Percentiles rank a stretch among this genome's conserved stretches.
phyloP scores from a whole-genome alignment of 2,888 invertebrate genomes.

The Deilephila elpenor region DNA sequence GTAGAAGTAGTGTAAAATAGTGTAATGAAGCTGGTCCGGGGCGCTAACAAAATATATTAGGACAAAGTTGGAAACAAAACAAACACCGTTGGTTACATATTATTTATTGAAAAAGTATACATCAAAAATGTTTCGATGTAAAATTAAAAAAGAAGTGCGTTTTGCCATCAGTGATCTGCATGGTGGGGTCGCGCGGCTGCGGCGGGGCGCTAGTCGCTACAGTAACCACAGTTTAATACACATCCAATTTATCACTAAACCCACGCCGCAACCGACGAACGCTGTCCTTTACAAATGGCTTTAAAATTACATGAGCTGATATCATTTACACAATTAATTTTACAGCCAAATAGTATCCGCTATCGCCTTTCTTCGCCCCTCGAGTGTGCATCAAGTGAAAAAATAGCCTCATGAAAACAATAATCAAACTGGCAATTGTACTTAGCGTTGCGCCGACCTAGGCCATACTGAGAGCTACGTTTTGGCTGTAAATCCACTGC shows the following conservation, averaged over 20 bases:
- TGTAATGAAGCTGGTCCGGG: too few relatives aligned
- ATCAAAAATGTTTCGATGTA: conserved; percentile 82
- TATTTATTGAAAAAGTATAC: conserved; percentile 81
- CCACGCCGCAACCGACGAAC: conserved; percentile 13
- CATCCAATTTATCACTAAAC: conserved; percentile 20
- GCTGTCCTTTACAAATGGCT: conserved; percentile 9
- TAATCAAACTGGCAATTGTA: conserved; percentile 44
- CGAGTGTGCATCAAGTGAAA: conserved; percentile 45
- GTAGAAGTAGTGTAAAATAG: too few relatives aligned
- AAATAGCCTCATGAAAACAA: conserved; percentile 35
- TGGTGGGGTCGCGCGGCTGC: background rate
- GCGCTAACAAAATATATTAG: background rate
- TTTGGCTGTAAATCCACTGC: conserved; percentile 60
- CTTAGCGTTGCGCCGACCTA: conserved; percentile 47
- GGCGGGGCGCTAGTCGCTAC: background rate
- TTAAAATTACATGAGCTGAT: conserved; percentile 34
- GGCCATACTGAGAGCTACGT: conserved; percentile 44
- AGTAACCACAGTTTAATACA: conserved; percentile 19
- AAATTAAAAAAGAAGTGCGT: conserved; percentile 69
- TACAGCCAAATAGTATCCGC: conserved; percentile 57
- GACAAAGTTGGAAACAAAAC: conserved; percentile 38
- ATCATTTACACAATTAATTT: conserved; percentile 44
- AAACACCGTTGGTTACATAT: conserved; percentile 68
- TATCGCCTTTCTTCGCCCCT: conserved; percentile 33
- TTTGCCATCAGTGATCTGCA: conserved; percentile 45